A percentile compares a stretch with the other conserved stretches of the same genome.
Conservation (phyloP, 2,797 vertebrate genomes). For the Rhinatrema bivittatum region DNA sequence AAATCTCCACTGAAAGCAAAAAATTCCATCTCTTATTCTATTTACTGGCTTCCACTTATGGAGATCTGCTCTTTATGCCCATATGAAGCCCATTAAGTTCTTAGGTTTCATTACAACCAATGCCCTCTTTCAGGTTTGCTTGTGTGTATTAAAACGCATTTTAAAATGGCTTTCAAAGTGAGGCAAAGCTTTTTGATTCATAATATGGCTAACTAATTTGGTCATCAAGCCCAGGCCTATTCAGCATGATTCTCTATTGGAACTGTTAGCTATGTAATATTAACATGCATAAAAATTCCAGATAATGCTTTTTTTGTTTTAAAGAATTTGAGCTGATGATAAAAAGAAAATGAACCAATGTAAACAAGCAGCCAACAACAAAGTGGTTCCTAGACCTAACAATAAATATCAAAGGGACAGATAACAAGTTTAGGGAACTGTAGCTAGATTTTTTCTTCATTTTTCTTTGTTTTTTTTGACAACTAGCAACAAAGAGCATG, state of each 20-base stretch:
- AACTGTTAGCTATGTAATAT: conserved; percentile 11
- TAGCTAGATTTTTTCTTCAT: too few relatives aligned
- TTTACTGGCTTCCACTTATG: too few relatives aligned
- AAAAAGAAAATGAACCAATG: too few relatives aligned
- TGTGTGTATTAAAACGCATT: too few relatives aligned
- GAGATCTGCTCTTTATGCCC: too few relatives aligned
- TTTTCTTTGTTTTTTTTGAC: conserved; percentile 21
- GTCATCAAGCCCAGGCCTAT: neutral
- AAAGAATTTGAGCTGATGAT: conserved; percentile 40
- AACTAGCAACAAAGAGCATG: conserved; percentile 24
- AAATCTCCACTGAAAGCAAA: too few relatives aligned
- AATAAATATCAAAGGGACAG: too few relatives aligned
- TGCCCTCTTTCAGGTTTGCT: too few relatives aligned
- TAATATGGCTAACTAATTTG: conserved; percentile 8
- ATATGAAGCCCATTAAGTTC: too few relatives aligned
- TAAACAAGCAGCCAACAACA: conserved; percentile 29
- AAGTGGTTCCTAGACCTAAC: conserved; percentile 28
- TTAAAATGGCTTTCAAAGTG: neutral
- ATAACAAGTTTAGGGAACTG: too few relatives aligned
- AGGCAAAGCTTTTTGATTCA: conserved; percentile 1
- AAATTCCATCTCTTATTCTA: too few relatives aligned
- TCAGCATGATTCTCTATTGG: conserved; percentile 7
- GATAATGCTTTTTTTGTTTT: conserved; percentile 32
- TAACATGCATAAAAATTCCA: conserved; percentile 23
- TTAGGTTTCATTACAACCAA: too few relatives aligned